Percentiles rank a stretch among this genome's conserved stretches.
These are phyloP conservation scores for Phocoena sinus DNA, from an alignment of 2,113 vertebrate species.

Conservation along the genomic window DNA sequence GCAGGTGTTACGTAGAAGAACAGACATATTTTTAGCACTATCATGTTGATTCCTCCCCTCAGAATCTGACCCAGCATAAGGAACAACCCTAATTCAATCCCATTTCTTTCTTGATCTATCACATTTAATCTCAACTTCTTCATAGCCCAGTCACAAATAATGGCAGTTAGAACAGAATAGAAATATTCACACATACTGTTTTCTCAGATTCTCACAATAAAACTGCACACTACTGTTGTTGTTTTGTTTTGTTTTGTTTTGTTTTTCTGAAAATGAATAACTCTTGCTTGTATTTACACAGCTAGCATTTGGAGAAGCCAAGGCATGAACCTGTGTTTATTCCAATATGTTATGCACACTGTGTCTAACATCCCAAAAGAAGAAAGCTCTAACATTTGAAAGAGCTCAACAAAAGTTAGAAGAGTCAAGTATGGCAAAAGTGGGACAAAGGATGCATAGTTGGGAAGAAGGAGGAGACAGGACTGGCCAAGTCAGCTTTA, in stretches of 20 bases:
- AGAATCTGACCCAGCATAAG: not conserved
- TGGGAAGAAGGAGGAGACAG: not conserved
- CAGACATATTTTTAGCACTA: not conserved
- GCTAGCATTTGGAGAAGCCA: not conserved
- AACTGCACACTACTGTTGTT: not conserved
- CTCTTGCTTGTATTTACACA: not conserved
- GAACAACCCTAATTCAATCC: not conserved
- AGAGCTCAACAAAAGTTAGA: not conserved
- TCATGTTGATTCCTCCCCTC: not conserved
- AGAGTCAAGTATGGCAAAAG: not conserved
- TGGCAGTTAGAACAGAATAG: not conserved
- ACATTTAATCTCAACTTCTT: not conserved
- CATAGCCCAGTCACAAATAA: not conserved
- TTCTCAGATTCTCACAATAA: not conserved
- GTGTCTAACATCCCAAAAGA: not conserved
- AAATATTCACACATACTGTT: not conserved
- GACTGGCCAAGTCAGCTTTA: fast-evolving
- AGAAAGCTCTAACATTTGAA: not conserved
- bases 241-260: not conserved
- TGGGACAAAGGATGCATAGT: no score
- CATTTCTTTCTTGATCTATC: not conserved
- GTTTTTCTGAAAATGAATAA: not conserved
- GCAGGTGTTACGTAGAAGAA: not conserved
- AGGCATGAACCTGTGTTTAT: not conserved
- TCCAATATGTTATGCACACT: not conserved